Conservation (phyloP, 2,888 invertebrate genomes). For the Mythimna impura region DNA sequence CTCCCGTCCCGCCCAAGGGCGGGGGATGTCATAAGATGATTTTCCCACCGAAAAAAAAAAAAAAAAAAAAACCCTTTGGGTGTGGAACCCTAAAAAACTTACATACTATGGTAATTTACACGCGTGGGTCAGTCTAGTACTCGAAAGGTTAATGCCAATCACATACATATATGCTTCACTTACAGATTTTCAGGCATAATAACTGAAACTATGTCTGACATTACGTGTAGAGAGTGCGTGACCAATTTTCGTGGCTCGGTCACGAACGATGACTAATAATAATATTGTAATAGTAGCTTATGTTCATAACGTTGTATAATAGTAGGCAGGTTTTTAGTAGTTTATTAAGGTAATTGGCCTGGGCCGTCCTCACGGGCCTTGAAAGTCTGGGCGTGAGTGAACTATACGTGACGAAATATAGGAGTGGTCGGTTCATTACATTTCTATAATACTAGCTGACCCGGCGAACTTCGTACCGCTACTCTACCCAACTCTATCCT, state of each 20-base stretch:
- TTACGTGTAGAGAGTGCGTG: conserved; percentile 32
- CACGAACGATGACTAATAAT: conserved; percentile 44
- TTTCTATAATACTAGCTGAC: too few relatives aligned
- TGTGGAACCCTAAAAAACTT: too few relatives aligned
- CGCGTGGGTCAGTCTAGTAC: not conserved
- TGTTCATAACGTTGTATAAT: conserved; percentile 19
- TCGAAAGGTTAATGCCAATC: not conserved
- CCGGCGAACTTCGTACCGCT: too few relatives aligned
- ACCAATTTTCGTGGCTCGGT: conserved; percentile 21
- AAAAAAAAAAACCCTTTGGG: too few relatives aligned
- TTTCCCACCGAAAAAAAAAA: too few relatives aligned
- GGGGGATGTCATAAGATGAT: too few relatives aligned
- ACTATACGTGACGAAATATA: not conserved
- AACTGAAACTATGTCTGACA: conserved; percentile 13
- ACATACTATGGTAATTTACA: too few relatives aligned
- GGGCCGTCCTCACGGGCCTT: conserved; percentile 10
- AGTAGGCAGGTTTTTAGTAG: conserved; percentile 14
- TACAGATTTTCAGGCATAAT: conserved; percentile 11
- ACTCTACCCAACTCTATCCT: too few relatives aligned
- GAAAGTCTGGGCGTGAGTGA: not conserved
- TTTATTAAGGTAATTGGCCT: conserved; percentile 37
- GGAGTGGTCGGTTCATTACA: not conserved
- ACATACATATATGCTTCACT: not conserved
- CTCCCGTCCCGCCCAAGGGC: too few relatives aligned
- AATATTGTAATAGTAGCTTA: conserved; percentile 30